Evolutionary conservation across 2,113 vertebrate genomes (phyloP), one percentile per base, ranked within the genome.

Genomic region (Uria lomvia): DNA sequence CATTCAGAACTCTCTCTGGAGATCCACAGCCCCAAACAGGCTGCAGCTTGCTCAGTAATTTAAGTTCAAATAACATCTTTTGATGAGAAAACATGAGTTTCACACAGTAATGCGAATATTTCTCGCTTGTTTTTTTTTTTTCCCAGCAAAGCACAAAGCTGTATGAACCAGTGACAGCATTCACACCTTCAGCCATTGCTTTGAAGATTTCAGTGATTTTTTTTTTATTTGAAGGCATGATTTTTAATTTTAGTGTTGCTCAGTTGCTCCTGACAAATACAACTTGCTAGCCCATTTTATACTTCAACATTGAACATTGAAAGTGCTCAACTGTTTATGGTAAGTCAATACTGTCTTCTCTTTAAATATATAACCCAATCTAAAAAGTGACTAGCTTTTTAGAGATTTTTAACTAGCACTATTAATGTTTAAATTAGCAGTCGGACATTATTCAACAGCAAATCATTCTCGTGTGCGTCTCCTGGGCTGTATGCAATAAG

Each of bases 141-240:
- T 15, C 45, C 17, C 32, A 34, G 15, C 26, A 14, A 82, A 80
- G 26, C 47, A 80, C 47, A 59, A 75, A 84, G 73, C 53, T 88
- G 21, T 34, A 5, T 16, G 43, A 91, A 59, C 38, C 43, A 47
- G 32, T 18, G 60, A 71, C 50, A 94, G 14, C 45, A 6, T 42
- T 89, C 86, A 67, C 76, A 85, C 79, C 82, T 89, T 62, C 68
- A 89, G 24, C 68, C 43, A 12, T 14, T 47, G 63, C 63, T 91
- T 81, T 86, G 76, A 95, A 27, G 82, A 68, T 65, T 65, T 55
- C 30, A 42, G 40, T 36, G 43, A 47, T 32, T 56, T 47, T 68
- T 23, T 17, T 63, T 32, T 47, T 9, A 43, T 45, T 56, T 80
- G 49, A 90, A 79, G 30, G 32, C 1, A 1, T 11, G 5, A 38